Evolutionary conservation across 1,140 invertebrate species (phyloP).

Genomic region (Bombus waltoni): DNA sequence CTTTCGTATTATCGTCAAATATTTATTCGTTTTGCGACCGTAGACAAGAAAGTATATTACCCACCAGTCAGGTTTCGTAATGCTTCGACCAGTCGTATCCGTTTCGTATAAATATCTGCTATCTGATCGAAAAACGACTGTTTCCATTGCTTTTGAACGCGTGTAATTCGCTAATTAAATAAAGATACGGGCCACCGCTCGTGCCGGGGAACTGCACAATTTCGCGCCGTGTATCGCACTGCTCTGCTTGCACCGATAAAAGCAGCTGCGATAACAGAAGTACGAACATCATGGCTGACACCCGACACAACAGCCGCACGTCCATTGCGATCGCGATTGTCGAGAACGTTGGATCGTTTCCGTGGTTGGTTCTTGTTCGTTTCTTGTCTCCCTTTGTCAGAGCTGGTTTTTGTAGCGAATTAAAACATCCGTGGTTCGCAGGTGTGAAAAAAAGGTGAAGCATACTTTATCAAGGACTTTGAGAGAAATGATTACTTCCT

Average conservation of each 20-base stretch:
- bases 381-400: neutral
- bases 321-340: neutral
- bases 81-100: constrained; percentile 45
- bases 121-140: constrained; percentile 44
- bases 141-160: constrained; percentile 35
- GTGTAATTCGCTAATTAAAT: constrained; percentile 55
- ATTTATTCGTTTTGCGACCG: neutral
- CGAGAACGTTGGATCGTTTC: neutral
- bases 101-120: constrained; percentile 48
- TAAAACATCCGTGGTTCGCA: neutral
- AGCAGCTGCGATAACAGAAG: constrained; percentile 9
- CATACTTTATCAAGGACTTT: neutral
- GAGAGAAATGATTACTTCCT: constrained; percentile 2
- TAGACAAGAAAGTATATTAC: neutral
- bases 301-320: neutral
- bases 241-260: neutral
- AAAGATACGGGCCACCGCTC: constrained; percentile 37
- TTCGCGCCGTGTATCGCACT: neutral
- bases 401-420: neutral
- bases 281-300: constrained; percentile 6
- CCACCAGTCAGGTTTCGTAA: neutral
- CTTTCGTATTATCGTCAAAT: neutral
- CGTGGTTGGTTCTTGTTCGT: neutral
- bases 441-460: neutral
- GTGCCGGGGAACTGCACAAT: constrained; percentile 23